Base-by-base conservation (phyloP, 2,888 invertebrate species). In the Craniophora ligustri region DNA sequence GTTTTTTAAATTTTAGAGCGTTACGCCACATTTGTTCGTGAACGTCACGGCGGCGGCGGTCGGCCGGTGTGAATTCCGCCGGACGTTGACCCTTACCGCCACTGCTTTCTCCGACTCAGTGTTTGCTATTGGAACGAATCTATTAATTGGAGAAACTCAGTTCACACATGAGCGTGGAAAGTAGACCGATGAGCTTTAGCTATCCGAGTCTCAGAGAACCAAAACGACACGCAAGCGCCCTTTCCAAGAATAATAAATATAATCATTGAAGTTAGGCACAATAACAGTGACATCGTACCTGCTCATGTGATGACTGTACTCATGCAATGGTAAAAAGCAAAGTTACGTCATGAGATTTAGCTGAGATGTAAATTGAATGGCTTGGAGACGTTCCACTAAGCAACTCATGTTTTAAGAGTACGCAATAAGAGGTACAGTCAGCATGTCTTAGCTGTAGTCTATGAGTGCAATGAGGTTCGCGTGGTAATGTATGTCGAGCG, bases 71-170 rank as follows among this genome's bases (percentile, higher is more conserved):
- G 85, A 88, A 89, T 89, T 89, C 91, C 84, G 76, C 78, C 89
- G 92, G 92, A 84, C 92, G 78, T 89, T 91, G 91, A 92, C 92
- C 91, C 85, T 77, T 81, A 82, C 84, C 83, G 82, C 80, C 86
- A 82, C 85, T 87, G 91, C 91, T 92, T 92, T 92, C 92, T 91
- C 92, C 87, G 81, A 78, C 87, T 86, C 85, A 87, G 85, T 90
- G 87, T 90, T 91, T 91, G 88, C 92, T 91, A 92, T 92, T 92
- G 92, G 92, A 93, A 93, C 92, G 91, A 93, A 92, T 92, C 92
- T 92, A 92, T 92, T 92, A 92, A 92, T 92, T 92, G 92, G 91
- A 91, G 92, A 92, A 93, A 92, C 92, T 91, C 86, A 87, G 91
- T 92, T 91, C 91, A 92, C 92, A 92, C 90, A 92, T 92, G 89